Evolutionary conservation across 2,888 invertebrate species (phyloP), one percentile per base, ranked within the genome.

Genomic region (Muschampia staudingeri): DNA sequence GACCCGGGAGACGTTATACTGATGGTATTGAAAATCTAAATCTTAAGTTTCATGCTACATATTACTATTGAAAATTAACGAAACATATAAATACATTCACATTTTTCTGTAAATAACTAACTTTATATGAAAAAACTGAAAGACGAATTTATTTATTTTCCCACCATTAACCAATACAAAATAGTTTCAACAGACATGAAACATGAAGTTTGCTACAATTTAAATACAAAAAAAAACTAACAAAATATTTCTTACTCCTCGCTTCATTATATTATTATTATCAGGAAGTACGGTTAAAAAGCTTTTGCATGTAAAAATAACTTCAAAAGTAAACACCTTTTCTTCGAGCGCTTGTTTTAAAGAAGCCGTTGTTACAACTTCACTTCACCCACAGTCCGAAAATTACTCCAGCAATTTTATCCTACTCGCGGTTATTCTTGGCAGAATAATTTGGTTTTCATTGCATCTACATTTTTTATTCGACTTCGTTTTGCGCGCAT

Each of bases 401-500:
- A 81, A 81, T 72, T 77, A 81, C 71, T 77, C 48, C n/a, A 72
- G 67, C 81, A 77, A 81, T 76, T 76, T 71, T 65, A 56, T 65
- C 76, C 9, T 40, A 44, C 76, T 56, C 12, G 61, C 44, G 52
- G 80, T 56, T 69, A 69, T 80, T 70, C 52, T 75, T 37, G 73
- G 48, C 65, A 52, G 65, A 73, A 25, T 75, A 52, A 75, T 80
- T 80, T 67, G 67, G 37, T 56, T 25, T 75, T 75, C 42, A 80
- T 76, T 76, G 76, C 19, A 65, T 16, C 44, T 42, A 71, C 42
- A 76, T 80, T 75, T 81, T 72, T 77, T 37, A 71, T 61, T 19
- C 25, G 70, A 40, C 69, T 40, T 16, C 37, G 25, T 71, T 69
- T n/a, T 12, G 69, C 69, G 67, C 69, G 88, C 89, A 88, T 86